These are phyloP conservation scores for Hirtodrosophila cameraria DNA, from an alignment of 2,888 invertebrate species.

Conservation along the genomic window DNA sequence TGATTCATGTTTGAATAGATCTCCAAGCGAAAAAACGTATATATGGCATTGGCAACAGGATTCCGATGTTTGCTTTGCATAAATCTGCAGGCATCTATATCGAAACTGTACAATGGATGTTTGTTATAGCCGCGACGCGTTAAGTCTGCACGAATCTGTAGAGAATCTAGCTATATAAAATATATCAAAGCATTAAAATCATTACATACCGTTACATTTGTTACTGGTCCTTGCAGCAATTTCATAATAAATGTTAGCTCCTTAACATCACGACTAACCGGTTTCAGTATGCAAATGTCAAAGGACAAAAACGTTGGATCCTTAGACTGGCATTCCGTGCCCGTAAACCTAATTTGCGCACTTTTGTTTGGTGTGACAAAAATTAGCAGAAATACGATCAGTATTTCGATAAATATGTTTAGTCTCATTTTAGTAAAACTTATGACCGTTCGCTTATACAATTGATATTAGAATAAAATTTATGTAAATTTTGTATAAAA, in stretches of 20 bases:
- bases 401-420: neutral
- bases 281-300: constrained; percentile 19
- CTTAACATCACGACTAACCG: constrained; percentile 11
- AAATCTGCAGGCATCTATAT: constrained; percentile 43
- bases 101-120: neutral
- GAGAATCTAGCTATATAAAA: neutral
- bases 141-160: constrained; percentile 9
- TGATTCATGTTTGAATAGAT: constrained; percentile 44
- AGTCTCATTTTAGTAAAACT: neutral
- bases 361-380: neutral
- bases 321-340: constrained; percentile 10
- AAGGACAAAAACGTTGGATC: constrained; percentile 13
- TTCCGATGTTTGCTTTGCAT: constrained; percentile 23
- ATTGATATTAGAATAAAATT: no score
- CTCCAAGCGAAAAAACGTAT: constrained; percentile 2
- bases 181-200: neutral
- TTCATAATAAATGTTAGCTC: constrained; percentile 8
- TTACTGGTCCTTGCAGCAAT: constrained; percentile 26
- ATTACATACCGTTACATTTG: constrained; percentile 33
- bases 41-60: constrained; percentile 26
- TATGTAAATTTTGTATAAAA: no score
- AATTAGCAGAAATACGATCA: neutral
- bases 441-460: neutral
- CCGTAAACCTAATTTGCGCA: neutral
- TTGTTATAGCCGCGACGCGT: constrained; percentile 7